These are phyloP conservation scores for Proteles cristata DNA, from an alignment of 2,113 vertebrate species.

Conservation along the genomic window DNA sequence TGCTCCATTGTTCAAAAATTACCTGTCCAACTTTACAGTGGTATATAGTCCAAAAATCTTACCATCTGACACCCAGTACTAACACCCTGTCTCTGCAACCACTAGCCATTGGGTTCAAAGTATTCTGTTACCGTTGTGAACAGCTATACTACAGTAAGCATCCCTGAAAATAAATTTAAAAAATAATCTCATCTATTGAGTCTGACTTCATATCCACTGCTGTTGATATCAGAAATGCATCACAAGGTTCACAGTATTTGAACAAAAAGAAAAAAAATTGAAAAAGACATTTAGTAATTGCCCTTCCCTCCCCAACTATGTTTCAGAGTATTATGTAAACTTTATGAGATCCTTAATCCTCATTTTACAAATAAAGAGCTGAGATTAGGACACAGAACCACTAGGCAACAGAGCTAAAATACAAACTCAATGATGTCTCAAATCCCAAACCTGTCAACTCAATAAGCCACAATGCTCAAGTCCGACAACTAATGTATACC, in stretches of 20 bases:
- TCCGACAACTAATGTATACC: neutral
- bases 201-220: neutral
- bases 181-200: neutral
- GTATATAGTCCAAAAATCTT: neutral
- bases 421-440: neutral
- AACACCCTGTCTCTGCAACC: neutral
- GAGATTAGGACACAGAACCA: neutral
- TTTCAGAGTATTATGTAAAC: neutral
- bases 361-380: slow-evolving; percentile 36
- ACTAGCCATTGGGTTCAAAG: neutral
- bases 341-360: neutral
- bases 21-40: neutral
- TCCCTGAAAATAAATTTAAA: neutral
- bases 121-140: neutral
- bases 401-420: neutral
- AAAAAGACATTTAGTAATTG: neutral
- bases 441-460: neutral
- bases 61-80: neutral
- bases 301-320: neutral
- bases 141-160: neutral
- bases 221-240: slow-evolving; percentile 11
- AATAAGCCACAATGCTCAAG: neutral
- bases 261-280: neutral
- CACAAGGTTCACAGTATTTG: neutral
- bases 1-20: neutral